These are phyloP conservation scores for Argyrosomus japonicus DNA, from an alignment of 2,113 vertebrate genomes.

Conservation along the genomic window DNA sequence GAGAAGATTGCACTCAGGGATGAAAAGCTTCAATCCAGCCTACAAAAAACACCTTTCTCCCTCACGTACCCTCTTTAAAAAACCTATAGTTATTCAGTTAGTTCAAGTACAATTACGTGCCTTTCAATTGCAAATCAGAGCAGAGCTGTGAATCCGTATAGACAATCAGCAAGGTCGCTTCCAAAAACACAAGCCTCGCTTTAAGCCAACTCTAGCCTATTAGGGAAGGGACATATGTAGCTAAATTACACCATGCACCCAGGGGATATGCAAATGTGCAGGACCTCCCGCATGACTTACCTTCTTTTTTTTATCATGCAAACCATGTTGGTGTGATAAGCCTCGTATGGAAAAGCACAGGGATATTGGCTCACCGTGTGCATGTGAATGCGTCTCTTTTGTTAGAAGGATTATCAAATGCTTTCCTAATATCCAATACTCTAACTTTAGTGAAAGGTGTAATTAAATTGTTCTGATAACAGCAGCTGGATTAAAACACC, in stretches of 20 bases:
- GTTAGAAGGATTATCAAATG: constrained; percentile 68
- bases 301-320: constrained; percentile 81
- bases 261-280: constrained; percentile 81
- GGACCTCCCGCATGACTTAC: constrained; percentile 81
- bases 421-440: constrained; percentile 60
- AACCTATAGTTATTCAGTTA: constrained; percentile 82
- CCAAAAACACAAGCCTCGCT: constrained; percentile 67
- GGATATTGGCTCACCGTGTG: constrained; percentile 40
- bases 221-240: constrained; percentile 84
- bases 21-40: constrained; percentile 46
- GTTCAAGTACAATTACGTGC: constrained; percentile 79
- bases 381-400: constrained; percentile 57
- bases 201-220: constrained; percentile 77
- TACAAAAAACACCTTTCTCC: constrained; percentile 45
- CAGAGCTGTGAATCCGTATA: constrained; percentile 70
- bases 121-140: constrained; percentile 86
- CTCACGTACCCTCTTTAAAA: constrained; percentile 49
- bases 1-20: constrained; percentile 48
- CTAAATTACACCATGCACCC: constrained; percentile 82
- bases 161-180: constrained; percentile 75
- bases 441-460: constrained; percentile 69
- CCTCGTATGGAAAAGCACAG: constrained; percentile 55
- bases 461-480: constrained; percentile 68
- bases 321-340: constrained; percentile 77
- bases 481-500: constrained; percentile 56